Conservation (phyloP, 1,140 invertebrate species). For the Lordiphosa clarofinis region DNA sequence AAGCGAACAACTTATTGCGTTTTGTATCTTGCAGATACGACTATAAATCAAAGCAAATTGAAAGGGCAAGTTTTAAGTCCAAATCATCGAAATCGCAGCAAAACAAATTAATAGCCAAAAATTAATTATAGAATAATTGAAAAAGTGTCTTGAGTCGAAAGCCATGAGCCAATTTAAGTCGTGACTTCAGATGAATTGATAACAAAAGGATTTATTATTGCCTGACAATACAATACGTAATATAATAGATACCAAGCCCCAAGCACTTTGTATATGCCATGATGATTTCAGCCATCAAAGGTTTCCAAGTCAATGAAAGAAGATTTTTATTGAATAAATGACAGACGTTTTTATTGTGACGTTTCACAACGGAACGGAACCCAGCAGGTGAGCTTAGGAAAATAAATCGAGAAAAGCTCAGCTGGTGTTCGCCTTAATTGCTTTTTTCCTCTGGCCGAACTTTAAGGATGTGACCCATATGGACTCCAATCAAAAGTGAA, state of each 20-base stretch:
- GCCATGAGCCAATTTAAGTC: slow-evolving; percentile 28
- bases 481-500: slow-evolving; percentile 66
- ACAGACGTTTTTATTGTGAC: no score
- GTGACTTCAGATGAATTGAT: slow-evolving; percentile 56
- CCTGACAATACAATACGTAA: background rate
- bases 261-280: slow-evolving; percentile 4
- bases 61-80: slow-evolving; percentile 22
- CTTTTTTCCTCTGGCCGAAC: slow-evolving; percentile 26
- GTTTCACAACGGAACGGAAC: no score
- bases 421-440: slow-evolving; percentile 41
- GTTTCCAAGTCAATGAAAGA: slow-evolving; percentile 24
- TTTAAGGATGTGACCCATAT: slow-evolving; percentile 60
- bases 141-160: slow-evolving; percentile 2
- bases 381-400: slow-evolving; percentile 17
- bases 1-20: slow-evolving; percentile 35
- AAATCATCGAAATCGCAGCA: slow-evolving; percentile 31
- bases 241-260: background rate
- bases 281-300: slow-evolving; percentile 2
- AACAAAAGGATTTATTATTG: slow-evolving; percentile 12
- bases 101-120: slow-evolving; percentile 40
- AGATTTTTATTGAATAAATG: background rate
- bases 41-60: slow-evolving; percentile 29
- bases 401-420: slow-evolving; percentile 18
- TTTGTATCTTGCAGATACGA: slow-evolving; percentile 33
- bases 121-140: slow-evolving; percentile 26